Evolutionary conservation across 2,113 vertebrate species (phyloP), one percentile per base, ranked within the genome.

Genomic region (Holacanthus passer): DNA sequence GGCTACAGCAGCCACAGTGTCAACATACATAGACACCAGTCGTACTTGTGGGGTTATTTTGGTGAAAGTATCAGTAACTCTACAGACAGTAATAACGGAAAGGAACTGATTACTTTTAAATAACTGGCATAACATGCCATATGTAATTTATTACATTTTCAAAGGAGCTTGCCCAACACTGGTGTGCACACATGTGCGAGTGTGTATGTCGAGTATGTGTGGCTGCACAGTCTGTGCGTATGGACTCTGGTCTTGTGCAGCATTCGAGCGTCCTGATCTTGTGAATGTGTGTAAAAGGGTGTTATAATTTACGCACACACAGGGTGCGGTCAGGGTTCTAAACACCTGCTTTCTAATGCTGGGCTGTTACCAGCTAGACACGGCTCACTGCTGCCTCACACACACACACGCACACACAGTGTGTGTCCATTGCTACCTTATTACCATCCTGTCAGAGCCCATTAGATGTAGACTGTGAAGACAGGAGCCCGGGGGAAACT

Each of bases 401-500:
- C 74, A 66, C 41, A 60, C 39, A 60, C 52, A 79, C 43, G 77
- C 63, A 66, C 53, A 37, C 41, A 32, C 55, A 32, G 24, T 60
- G 29, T 67, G 65, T 69, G 81, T 83, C 76, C 83, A 31, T 66
- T 82, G 70, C 58, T 81, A 87, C 88, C 80, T 69, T 91, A 91
- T 88, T 88, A 91, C 81, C 79, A 68, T 69, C 65, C 87, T 89
- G 94, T 91, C 90, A 93, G 68, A 93, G 84, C 71, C 91, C 80
- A 95, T 95, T 95, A 93, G 91, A 93, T 89, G 64, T 63, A 67
- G 71, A 69, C 90, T 94, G 94, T 91, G 90, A 95, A 92, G 79
- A 82, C 39, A 39, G 52, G 64, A 65, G 72, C 81, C 84, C 69
- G n/a, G 60, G 55, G 73, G 65, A 83, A 80, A 82, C 81, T 88